These are phyloP conservation scores for Drosophila demipolita DNA, from an alignment of 2,888 invertebrate genomes.

Conservation along the genomic window DNA sequence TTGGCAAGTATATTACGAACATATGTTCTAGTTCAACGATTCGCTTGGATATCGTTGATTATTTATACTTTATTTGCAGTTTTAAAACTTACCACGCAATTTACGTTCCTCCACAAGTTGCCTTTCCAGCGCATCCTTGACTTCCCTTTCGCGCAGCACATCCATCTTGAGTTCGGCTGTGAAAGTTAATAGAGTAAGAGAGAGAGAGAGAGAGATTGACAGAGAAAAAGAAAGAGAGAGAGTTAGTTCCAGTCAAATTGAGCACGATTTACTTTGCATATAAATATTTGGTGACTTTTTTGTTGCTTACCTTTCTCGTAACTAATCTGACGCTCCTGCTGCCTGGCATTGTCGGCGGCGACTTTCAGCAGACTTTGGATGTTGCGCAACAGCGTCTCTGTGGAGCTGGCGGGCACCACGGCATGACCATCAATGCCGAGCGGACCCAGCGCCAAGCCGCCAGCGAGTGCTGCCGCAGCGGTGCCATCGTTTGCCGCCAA, in stretches of 20 bases:
- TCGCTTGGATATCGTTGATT: not conserved
- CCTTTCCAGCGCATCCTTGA: conserved; percentile 96
- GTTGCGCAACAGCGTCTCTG: conserved; percentile 96
- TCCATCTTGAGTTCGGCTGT: conserved; percentile 98
- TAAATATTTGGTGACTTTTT: not conserved
- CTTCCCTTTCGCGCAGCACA: conserved; percentile 95
- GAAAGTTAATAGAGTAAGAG: conserved; percentile 9
- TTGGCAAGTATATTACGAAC: not conserved
- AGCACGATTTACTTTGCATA: conserved; percentile 26
- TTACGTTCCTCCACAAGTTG: conserved; percentile 97
- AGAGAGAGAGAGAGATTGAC: conserved; percentile 11
- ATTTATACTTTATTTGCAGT: not conserved
- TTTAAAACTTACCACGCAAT: conserved; percentile 92
- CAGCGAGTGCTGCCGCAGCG: conserved; percentile 82
- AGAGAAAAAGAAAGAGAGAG: conserved; percentile 1
- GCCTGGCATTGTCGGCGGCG: conserved; percentile 98
- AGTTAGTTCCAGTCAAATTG: conserved; percentile 21
- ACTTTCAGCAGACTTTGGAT: conserved; percentile 98
- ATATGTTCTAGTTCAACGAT: not conserved
- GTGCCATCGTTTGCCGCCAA: conserved; percentile 81
- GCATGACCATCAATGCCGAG: conserved; percentile 84
- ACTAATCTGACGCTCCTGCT: conserved; percentile 97
- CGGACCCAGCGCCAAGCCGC: conserved; percentile 81
- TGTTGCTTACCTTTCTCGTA: conserved; percentile 95
- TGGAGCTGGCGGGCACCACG: conserved; percentile 87